phyloP scores from a whole-genome alignment of 2,797 vertebrate species.

The Heteromormyrus szaboi region DNA sequence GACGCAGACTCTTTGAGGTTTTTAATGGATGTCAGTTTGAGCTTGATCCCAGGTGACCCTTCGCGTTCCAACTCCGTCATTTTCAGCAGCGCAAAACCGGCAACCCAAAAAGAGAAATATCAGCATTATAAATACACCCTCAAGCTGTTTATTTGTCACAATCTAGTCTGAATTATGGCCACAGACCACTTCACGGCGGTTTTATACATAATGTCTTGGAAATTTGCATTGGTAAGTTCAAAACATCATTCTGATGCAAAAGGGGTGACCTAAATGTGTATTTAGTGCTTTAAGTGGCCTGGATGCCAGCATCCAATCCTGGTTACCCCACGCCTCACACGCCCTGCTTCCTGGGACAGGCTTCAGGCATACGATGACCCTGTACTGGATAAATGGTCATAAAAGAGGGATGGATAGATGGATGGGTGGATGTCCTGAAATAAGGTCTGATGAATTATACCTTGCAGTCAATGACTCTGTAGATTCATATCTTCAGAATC shows the following conservation, averaged over 20 bases:
- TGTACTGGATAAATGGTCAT: neutral
- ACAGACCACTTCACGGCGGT: neutral
- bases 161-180: neutral
- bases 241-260: constrained; percentile 5
- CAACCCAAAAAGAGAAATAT: neutral
- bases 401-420: neutral
- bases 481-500: neutral
- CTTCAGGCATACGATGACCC: neutral
- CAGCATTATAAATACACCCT: neutral
- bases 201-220: neutral
- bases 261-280: neutral
- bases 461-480: neutral
- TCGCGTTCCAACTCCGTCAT: neutral
- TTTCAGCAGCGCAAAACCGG: neutral
- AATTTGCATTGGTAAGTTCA: constrained; percentile 6
- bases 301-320: neutral
- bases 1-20: neutral
- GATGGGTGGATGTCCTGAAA: neutral
- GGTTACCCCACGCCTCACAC: neutral
- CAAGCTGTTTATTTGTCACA: neutral
- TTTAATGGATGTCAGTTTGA: neutral
- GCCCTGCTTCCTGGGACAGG: neutral
- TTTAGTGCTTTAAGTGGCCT: neutral
- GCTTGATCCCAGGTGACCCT: neutral
- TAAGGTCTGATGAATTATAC: neutral